Evolutionary conservation across 2,113 vertebrate genomes (phyloP).

Genomic region (Ammodytes marinus): DNA sequence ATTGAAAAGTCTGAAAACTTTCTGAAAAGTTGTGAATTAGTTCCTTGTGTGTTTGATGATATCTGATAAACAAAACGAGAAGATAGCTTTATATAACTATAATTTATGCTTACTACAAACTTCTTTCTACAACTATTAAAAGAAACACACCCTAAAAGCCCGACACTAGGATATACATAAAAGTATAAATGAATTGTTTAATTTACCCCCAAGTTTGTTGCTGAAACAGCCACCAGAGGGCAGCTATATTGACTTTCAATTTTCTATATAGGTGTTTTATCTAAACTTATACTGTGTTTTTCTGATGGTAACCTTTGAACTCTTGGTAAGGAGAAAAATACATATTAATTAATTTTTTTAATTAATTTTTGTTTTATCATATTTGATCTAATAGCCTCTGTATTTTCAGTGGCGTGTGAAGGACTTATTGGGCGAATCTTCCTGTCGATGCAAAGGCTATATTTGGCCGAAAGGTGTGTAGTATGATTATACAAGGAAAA

Average conservation of each 20-base stretch:
- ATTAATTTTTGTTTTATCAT: not conserved
- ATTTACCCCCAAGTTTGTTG: not conserved
- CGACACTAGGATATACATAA: not conserved
- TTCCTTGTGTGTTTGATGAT: not conserved
- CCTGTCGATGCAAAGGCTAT: conserved; percentile 53
- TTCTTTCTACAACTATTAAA: not conserved
- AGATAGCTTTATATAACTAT: not conserved
- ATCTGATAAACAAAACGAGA: not conserved
- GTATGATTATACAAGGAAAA: conserved; percentile 75
- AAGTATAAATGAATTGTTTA: not conserved
- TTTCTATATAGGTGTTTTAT: not conserved
- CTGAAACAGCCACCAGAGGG: conserved; percentile 32
- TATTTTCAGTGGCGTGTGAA: not conserved
- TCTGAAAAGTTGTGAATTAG: not conserved
- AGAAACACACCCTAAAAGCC: not conserved
- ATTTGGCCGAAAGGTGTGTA: conserved; percentile 74
- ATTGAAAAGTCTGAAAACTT: not conserved
- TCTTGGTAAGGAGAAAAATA: not conserved
- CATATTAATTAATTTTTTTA: too few relatives aligned
- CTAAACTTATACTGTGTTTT: not conserved
- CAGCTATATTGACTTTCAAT: not conserved
- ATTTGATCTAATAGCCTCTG: not conserved
- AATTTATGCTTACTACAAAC: not conserved
- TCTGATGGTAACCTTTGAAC: not conserved
- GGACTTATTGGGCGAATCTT: conserved; percentile 43